phyloP scores from a whole-genome alignment of 1,140 invertebrate genomes.

The Pogonognathellus flavescens region DNA sequence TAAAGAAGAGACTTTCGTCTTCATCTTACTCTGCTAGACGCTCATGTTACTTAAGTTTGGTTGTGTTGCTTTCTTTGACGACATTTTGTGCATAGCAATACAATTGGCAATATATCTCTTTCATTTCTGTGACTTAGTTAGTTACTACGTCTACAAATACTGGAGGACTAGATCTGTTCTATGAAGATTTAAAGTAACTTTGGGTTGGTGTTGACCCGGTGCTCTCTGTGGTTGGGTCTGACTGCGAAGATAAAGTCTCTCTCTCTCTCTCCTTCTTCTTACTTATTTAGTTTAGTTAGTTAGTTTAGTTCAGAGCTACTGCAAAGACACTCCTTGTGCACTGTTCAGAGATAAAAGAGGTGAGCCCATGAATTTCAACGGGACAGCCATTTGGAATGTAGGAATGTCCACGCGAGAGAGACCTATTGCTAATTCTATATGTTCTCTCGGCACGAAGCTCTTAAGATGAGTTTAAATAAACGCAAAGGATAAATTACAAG shows the following conservation, averaged over 20 bases:
- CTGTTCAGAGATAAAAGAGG: neutral
- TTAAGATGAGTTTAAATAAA: too few species aligned
- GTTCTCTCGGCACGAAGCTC: too few species aligned
- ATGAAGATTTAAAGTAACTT: constrained; percentile 14
- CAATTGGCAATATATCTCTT: constrained; percentile 33
- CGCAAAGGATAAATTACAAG: too few species aligned
- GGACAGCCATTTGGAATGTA: constrained; percentile 6
- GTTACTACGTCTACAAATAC: neutral
- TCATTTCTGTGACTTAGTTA: constrained; percentile 12
- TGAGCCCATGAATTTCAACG: constrained; percentile 35
- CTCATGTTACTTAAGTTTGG: neutral
- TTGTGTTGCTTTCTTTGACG: constrained; percentile 17
- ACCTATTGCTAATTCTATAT: too few species aligned
- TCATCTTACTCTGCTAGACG: constrained; percentile 5
- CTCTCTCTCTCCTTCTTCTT: neutral
- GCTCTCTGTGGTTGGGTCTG: neutral
- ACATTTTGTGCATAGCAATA: constrained; percentile 47
- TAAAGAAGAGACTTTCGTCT: neutral
- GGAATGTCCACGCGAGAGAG: constrained; percentile 9
- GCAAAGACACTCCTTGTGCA: too few species aligned
- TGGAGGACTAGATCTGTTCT: neutral
- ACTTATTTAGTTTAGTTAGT: neutral
- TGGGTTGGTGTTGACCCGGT: constrained; percentile 16
- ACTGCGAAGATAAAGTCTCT: neutral
- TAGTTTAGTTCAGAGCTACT: neutral